Percentiles rank a stretch among this genome's conserved stretches.
These are phyloP conservation scores for Corapipo altera DNA, from an alignment of 2,113 vertebrate genomes.

Conservation along the genomic window DNA sequence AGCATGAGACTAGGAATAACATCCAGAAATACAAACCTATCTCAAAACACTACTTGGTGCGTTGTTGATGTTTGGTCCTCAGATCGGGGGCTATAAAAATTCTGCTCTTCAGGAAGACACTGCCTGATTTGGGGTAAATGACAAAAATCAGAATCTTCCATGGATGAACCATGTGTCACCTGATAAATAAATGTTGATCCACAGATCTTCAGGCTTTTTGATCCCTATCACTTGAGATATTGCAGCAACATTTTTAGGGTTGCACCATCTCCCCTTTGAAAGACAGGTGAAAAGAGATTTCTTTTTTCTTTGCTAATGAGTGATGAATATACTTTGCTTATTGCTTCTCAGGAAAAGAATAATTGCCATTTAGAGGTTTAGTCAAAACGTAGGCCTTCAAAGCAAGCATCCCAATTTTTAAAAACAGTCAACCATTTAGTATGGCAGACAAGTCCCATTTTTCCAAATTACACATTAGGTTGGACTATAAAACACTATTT, in stretches of 20 bases:
- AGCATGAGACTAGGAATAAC: neutral
- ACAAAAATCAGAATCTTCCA: neutral
- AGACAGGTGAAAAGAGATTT: neutral
- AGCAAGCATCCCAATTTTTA: neutral
- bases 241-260: neutral
- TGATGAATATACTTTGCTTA: neutral
- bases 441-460: neutral
- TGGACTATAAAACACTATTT: neutral
- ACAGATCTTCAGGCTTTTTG: neutral
- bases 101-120: neutral
- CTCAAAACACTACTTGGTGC: neutral
- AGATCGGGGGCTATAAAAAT: neutral
- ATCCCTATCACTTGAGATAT: neutral
- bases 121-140: neutral
- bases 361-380: neutral
- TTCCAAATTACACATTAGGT: neutral
- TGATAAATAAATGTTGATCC: neutral
- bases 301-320: neutral
- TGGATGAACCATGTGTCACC: neutral
- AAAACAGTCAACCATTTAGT: neutral
- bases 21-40: neutral
- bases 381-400: neutral
- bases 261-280: neutral
- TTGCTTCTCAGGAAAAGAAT: neutral
- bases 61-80: neutral